Evolutionary conservation across 1,140 invertebrate species (phyloP).

Genomic region (Drosophila serrata): DNA sequence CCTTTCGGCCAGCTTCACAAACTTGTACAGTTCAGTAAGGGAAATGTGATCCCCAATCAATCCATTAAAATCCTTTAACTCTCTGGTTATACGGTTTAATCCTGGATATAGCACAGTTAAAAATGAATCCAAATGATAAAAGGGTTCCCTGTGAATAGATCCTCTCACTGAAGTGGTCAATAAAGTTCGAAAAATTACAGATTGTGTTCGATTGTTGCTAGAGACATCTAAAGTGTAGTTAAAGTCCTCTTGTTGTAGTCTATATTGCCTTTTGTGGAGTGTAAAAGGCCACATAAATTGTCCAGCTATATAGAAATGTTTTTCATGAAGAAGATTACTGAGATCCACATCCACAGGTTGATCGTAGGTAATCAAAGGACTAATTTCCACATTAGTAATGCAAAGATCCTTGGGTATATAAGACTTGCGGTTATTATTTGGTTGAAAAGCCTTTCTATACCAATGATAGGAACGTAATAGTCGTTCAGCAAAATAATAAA

Average conservation of each 20-base stretch:
- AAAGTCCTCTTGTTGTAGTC: conserved; percentile 50
- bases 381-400: conserved; percentile 13
- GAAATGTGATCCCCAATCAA: conserved; percentile 46
- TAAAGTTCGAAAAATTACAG: conserved; percentile 36
- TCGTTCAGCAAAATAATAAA: conserved; percentile 47
- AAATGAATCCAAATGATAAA: conserved; percentile 55
- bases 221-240: conserved; percentile 27
- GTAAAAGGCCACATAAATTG: conserved; percentile 56
- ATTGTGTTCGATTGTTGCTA: conserved; percentile 52
- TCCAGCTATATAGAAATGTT: conserved; percentile 33
- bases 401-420: conserved; percentile 28
- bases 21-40: conserved; percentile 54
- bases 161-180: conserved; percentile 33
- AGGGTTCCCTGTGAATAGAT: conserved; percentile 28
- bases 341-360: conserved; percentile 52
- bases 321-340: conserved; percentile 37
- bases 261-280: conserved; percentile 17
- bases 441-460: conserved; percentile 29
- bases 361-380: conserved; percentile 40
- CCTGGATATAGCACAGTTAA: conserved; percentile 43
- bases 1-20: conserved; percentile 43
- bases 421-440: neutral
- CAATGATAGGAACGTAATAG: conserved; percentile 27
- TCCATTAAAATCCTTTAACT: conserved; percentile 37
- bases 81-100: conserved; percentile 36